Evolutionary conservation across 2,113 vertebrate genomes (phyloP), one percentile per base, ranked within the genome.

Genomic region (Gymnorhina tibicen): DNA sequence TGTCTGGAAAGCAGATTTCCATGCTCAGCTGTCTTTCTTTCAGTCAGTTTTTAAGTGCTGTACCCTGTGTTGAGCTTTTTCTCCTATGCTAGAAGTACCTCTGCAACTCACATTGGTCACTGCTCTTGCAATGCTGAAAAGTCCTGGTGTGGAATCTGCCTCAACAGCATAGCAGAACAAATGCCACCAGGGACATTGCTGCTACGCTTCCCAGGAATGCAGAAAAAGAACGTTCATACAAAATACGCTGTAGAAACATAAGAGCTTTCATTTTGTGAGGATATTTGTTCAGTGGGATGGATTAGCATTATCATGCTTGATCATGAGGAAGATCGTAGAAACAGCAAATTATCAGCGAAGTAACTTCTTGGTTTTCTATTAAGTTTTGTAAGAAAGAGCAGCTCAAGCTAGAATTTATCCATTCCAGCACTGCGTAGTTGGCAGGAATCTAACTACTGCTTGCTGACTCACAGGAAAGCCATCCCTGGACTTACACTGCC

Each of bases 391-490:
- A 37, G 35, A 91, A 95, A 68, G 77, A 67, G 63, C 28, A 78
- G 50, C 21, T 95, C 46, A 55, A 83, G 30, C 67, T 80, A 41
- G 50, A 90, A 50, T 83, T 87, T 32, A 83, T 80, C 78, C 64
- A 83, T 55, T 90, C 41, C 58, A 72, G 76, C 89, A 66, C 62
- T 59, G 66, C 0, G 0, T n/a, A 79, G 81, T 70, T 94, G 87
- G 66, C 70, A 87, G 67, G 37, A 96, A 58, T 37, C 37, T 87
- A 82, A 67, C 37, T 49, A 94, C 50, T 79, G 78, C 74, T 62
- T 85, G 75, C 70, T 96, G 86, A 93, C 89, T 93, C 93, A 94
- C 60, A 88, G 69, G 86, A 96, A 96, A 97, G 56, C 68, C 75
- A 93, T 95, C 58, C 47, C 82, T 32, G 15, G 44, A 49, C 53